phyloP scores from a whole-genome alignment of 2,888 invertebrate genomes.

The Tridacna crocea region DNA sequence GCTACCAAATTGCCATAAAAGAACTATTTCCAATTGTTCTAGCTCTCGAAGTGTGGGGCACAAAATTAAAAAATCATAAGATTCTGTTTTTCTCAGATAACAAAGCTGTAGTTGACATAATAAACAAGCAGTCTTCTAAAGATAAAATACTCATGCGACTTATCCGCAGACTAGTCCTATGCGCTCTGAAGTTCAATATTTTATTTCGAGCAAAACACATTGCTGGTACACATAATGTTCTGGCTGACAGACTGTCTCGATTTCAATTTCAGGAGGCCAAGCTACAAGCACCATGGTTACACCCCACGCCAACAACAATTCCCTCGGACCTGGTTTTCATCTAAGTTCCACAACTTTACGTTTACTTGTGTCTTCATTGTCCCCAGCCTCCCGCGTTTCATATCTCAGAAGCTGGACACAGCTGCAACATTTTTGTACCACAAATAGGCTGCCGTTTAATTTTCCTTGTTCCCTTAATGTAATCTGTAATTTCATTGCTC shows the following conservation, averaged over 20 bases:
- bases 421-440: too few species aligned
- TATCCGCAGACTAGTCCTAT: not conserved
- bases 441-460: too few species aligned
- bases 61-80: too few species aligned
- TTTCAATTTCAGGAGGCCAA: constrained; percentile 22
- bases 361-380: not conserved
- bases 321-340: not conserved
- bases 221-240: not conserved
- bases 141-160: constrained; percentile 8
- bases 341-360: not conserved
- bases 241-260: constrained; percentile 25
- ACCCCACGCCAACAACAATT: not conserved
- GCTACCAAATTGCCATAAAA: constrained; percentile 24
- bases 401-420: not conserved
- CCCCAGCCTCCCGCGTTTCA: not conserved
- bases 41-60: constrained; percentile 42
- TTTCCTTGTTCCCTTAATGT: too few species aligned
- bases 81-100: constrained; percentile 43
- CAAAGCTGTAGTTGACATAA: constrained; percentile 19
- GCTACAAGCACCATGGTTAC: not conserved
- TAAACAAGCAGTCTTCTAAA: constrained; percentile 33
- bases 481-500: too few species aligned
- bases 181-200: constrained; percentile 10
- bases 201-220: constrained; percentile 17
- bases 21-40: constrained; percentile 30